A percentile compares a stretch with the other conserved stretches of the same genome.
phyloP scores from a whole-genome alignment of 1,140 invertebrate species.

The Phortica variegata region DNA sequence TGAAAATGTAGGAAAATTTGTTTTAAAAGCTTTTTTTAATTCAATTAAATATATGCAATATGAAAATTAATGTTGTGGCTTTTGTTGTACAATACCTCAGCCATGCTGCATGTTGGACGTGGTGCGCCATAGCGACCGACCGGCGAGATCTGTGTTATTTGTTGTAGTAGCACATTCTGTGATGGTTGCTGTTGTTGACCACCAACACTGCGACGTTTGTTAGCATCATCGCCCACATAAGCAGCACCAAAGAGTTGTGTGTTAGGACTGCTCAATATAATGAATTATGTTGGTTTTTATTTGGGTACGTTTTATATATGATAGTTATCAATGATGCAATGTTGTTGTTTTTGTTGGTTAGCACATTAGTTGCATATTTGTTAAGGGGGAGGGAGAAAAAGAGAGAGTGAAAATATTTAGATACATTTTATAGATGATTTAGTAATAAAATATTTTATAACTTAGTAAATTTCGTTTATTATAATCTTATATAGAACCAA shows the following conservation, averaged over 20 bases:
- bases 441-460: too few relatives aligned
- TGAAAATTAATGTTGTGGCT: too few relatives aligned
- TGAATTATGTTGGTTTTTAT: conserved; percentile 18
- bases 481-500: too few relatives aligned
- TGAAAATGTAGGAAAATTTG: too few relatives aligned
- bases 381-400: conserved; percentile 23
- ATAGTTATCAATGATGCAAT: not conserved
- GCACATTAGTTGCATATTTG: conserved; percentile 28
- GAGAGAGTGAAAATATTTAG: conserved; percentile 8
- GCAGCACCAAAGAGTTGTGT: conserved; percentile 54
- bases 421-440: too few relatives aligned
- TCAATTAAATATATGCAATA: too few relatives aligned
- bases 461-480: too few relatives aligned
- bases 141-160: conserved; percentile 50
- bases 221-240: conserved; percentile 44
- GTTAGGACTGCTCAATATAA: conserved; percentile 44
- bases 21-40: too few relatives aligned
- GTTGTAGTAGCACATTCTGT: conserved; percentile 25
- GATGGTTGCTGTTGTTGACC: conserved; percentile 19
- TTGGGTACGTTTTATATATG: too few relatives aligned
- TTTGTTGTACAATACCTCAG: conserved; percentile 60
- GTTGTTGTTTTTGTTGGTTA: conserved; percentile 23
- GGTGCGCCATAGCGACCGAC: conserved; percentile 63
- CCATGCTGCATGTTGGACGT: conserved; percentile 67
- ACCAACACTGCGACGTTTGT: conserved; percentile 25